A percentile compares a stretch with the other conserved stretches of the same genome.
Evolutionary conservation across 1,140 invertebrate species (phyloP).

Genomic region (Neotoxoptera formosana): DNA sequence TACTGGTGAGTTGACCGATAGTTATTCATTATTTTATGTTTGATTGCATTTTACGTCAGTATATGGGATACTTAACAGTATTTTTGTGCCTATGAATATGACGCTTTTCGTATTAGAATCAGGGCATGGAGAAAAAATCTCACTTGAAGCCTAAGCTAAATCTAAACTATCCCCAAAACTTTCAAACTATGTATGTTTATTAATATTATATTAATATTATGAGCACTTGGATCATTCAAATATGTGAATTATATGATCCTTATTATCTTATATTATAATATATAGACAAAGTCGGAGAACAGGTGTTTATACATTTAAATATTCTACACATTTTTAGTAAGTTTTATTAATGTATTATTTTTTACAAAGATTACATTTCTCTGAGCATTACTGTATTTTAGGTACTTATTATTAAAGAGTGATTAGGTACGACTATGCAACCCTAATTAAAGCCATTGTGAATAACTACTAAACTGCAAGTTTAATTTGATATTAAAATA

Average conservation of each 20-base stretch:
- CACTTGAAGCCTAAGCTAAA: not conserved
- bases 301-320: not conserved
- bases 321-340: not conserved
- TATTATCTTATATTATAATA: not conserved
- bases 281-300: not conserved
- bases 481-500: not conserved
- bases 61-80: not conserved
- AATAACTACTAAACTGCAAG: not conserved
- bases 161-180: not conserved
- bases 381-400: too few species aligned
- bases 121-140: not conserved
- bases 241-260: too few species aligned
- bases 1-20: slow-evolving; percentile 72
- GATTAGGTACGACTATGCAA: not conserved
- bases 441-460: not conserved
- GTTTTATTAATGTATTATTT: not conserved
- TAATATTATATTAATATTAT: not conserved
- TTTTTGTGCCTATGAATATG: not conserved
- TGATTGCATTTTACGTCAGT: not conserved
- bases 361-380: too few species aligned
- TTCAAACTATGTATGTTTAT: not conserved
- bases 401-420: not conserved
- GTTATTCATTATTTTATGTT: not conserved
- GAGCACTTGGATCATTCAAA: too few species aligned
- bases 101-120: not conserved